Evolutionary conservation across 1,140 invertebrate genomes (phyloP).

Genomic region (Plectrocnemia conspersa): DNA sequence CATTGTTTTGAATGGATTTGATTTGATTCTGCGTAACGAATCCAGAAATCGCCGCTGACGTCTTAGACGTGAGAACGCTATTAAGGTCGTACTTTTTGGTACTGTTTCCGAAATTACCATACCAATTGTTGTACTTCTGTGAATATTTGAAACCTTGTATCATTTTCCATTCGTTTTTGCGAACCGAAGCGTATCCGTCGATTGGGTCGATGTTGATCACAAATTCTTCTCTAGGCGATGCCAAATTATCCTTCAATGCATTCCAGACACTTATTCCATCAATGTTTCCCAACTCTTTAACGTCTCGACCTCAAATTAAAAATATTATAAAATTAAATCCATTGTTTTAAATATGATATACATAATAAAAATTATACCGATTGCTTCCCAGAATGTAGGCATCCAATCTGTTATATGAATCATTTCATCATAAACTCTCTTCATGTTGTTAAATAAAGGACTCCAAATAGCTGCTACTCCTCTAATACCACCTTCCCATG

Average conservation of each 20-base stretch:
- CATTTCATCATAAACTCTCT: slow-evolving; percentile 65
- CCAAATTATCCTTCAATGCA: slow-evolving; percentile 49
- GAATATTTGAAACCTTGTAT: slow-evolving; percentile 56
- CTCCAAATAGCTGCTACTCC: slow-evolving; percentile 77
- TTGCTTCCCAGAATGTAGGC: slow-evolving; percentile 69
- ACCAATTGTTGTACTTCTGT: slow-evolving; percentile 52
- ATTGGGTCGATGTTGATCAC: slow-evolving; percentile 70
- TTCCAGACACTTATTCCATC: slow-evolving; percentile 73
- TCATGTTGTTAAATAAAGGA: slow-evolving; percentile 55
- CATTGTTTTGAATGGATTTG: slow-evolving; percentile 36
- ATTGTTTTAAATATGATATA: slow-evolving; percentile 7
- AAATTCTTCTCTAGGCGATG: slow-evolving; percentile 58
- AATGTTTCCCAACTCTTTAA: slow-evolving; percentile 43
- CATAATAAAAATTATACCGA: slow-evolving; percentile 47
- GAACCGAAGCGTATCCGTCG: slow-evolving; percentile 56
- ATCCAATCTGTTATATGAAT: slow-evolving; percentile 85
- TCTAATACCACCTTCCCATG: slow-evolving; percentile 82
- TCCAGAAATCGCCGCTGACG: slow-evolving; percentile 46
- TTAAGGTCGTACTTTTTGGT: slow-evolving; percentile 43
- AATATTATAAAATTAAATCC: too few relatives aligned
- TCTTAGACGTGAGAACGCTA: slow-evolving; percentile 47
- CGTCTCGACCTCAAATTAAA: slow-evolving; percentile 21
- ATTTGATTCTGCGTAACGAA: slow-evolving; percentile 46
- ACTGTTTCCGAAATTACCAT: slow-evolving; percentile 53
- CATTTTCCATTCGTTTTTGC: slow-evolving; percentile 69